phyloP scores from a whole-genome alignment of 2,797 vertebrate genomes.

The Bradypodion pumilum region DNA sequence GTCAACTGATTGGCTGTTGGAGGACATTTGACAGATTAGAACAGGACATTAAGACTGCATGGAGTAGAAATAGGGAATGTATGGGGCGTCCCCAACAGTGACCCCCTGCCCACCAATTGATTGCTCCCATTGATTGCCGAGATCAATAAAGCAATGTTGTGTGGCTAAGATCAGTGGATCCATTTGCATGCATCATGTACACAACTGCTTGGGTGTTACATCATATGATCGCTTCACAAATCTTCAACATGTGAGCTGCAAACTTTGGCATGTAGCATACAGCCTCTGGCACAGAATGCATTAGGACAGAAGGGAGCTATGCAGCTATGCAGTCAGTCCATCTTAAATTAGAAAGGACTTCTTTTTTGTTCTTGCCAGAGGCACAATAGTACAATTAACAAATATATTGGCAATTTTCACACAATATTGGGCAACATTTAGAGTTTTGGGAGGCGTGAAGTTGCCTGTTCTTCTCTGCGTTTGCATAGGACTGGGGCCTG shows the following conservation, averaged over 20 bases:
- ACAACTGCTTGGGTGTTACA: slow-evolving; percentile 52
- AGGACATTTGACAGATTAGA: slow-evolving; percentile 64
- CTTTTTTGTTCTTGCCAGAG: no score
- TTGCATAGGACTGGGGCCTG: no score
- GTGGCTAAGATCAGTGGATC: slow-evolving; percentile 74
- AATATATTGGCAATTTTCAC: no score
- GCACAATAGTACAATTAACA: no score
- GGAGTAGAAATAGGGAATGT: slow-evolving; percentile 37
- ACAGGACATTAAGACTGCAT: slow-evolving; percentile 34
- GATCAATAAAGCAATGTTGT: slow-evolving; percentile 66
- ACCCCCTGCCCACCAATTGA: background rate
- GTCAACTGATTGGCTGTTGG: slow-evolving; percentile 61
- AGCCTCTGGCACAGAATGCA: no score
- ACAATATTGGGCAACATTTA: no score
- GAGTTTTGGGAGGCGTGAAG: no score
- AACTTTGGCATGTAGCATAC: background rate
- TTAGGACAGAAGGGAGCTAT: no score
- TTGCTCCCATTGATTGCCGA: slow-evolving; percentile 4
- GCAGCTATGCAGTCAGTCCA: no score
- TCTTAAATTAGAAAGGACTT: no score
- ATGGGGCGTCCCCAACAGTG: slow-evolving; percentile 10
- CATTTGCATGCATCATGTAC: slow-evolving; percentile 65
- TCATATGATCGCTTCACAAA: background rate
- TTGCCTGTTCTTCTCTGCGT: no score
- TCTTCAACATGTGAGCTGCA: background rate